Percentiles rank a stretch among this genome's conserved stretches.
These are phyloP conservation scores for Cerceris ruficornis DNA, from an alignment of 2,888 invertebrate genomes.

Conservation along the genomic window DNA sequence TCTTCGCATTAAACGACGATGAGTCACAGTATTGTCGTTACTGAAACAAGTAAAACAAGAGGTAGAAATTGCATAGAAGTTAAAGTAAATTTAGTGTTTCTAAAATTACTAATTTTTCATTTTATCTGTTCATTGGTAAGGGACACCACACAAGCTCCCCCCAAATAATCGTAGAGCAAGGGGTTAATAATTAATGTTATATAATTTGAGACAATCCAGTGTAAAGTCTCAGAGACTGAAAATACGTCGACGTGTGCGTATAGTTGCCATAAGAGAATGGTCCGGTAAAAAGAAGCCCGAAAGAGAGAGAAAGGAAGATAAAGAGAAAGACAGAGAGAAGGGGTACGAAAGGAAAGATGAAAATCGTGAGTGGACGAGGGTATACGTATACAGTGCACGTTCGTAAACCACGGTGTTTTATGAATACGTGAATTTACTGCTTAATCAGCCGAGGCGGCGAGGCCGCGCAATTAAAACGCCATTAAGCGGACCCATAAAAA, in stretches of 20 bases:
- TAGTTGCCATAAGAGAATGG: slow-evolving; percentile 33
- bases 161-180: too few species aligned
- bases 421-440: slow-evolving; percentile 77
- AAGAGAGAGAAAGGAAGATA: slow-evolving; percentile 11
- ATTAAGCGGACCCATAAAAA: slow-evolving; percentile 75
- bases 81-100: too few species aligned
- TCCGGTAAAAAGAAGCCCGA: slow-evolving; percentile 5
- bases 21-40: too few species aligned
- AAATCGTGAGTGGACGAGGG: slow-evolving; percentile 16
- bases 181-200: too few species aligned
- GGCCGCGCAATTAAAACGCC: slow-evolving; percentile 76
- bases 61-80: too few species aligned
- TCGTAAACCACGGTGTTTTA: slow-evolving; percentile 74
- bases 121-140: too few species aligned
- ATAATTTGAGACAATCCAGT: too few species aligned
- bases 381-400: slow-evolving; percentile 27
- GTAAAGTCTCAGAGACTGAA: slow-evolving; percentile 1
- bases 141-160: too few species aligned
- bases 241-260: slow-evolving; percentile 34
- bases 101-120: too few species aligned
- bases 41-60: too few species aligned
- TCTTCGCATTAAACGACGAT: too few species aligned
- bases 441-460: slow-evolving; percentile 73
- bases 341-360: slow-evolving; percentile 32
- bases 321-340: neutral